Base-by-base conservation (phyloP, 2,113 vertebrate species). In the Fukomys damarensis region DNA sequence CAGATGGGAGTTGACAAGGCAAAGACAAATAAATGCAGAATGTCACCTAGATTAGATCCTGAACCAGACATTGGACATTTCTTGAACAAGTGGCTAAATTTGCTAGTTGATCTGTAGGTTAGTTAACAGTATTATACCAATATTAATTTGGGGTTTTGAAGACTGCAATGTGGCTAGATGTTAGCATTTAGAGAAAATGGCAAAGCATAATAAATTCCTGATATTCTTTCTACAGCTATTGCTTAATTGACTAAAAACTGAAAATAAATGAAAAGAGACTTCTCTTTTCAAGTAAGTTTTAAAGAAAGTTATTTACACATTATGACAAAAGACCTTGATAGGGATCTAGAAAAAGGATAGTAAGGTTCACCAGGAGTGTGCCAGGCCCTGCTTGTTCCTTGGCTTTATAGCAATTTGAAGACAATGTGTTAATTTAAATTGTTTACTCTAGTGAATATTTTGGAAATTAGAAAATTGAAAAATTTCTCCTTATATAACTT, bases 381-480 rank as follows among this genome's bases (percentile, higher is more conserved):
- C 24, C 43, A 52, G 6, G 0, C 66, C 13, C 46, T n/a, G 43
- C 24, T 68, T 86, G 11, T 0, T 41, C 2, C 7, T 63, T 3
- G 43, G 11, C 30, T 28, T 52, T 32, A 58, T 1, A 66, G 30
- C 14, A 66, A 91, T 52, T 92, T 80, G 49, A 9, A 93, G 7
- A 61, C 12, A 68, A 49, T 54, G 35, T 32, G 76, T 28, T 35
- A 16, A 35, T 35, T 79, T 46, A 46, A 74, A 46, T 38, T n/a
- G 65, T 70, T 88, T 84, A 38, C 12, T 35, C n/a, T 76, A 72
- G 19, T 46, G 17, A 1, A 5, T 88, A 32, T 66, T 70, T 26
- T 35, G 0, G 38, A 96, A 96, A 80, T 83, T 66, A 83, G 30
- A 61, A 97, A 88, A 61, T 12, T 63, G 30, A 96, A 19, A 43